Conservation (phyloP, 1,140 invertebrate species). For the Spodoptera frugiperda region DNA sequence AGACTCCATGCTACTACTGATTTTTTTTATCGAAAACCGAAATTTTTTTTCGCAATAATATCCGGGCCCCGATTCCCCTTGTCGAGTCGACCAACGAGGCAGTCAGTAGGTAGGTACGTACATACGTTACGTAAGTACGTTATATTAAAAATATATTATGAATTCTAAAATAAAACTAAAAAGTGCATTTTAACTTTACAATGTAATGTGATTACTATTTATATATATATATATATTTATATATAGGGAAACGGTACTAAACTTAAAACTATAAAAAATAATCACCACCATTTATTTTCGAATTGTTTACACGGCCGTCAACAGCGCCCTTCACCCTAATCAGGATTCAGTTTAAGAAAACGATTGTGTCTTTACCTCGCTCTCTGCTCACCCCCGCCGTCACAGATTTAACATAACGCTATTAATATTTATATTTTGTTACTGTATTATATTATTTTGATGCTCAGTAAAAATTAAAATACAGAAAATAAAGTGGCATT, state of each 20-base stretch:
- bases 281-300: not conserved
- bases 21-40: too few relatives aligned
- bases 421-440: conserved; percentile 31
- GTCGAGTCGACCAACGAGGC: too few relatives aligned
- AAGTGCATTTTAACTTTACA: too few relatives aligned
- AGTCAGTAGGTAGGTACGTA: too few relatives aligned
- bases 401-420: conserved; percentile 31
- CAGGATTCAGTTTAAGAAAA: not conserved
- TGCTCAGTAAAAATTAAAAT: not conserved
- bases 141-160: too few relatives aligned
- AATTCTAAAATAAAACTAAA: too few relatives aligned
- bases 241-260: not conserved
- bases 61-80: too few relatives aligned
- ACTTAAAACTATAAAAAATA: not conserved
- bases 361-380: conserved; percentile 17
- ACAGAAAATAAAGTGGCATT: too few relatives aligned
- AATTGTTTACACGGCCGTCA: not conserved
- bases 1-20: too few relatives aligned
- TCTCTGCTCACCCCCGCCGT: not conserved
- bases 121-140: too few relatives aligned
- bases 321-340: conserved; percentile 12
- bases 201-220: not conserved
- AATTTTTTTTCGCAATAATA: too few relatives aligned
- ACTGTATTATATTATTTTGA: not conserved
- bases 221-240: too few relatives aligned